Percentiles rank a stretch among this genome's conserved stretches.
Evolutionary conservation across 1,140 invertebrate species (phyloP).

Genomic region (Leptinotarsa texana): DNA sequence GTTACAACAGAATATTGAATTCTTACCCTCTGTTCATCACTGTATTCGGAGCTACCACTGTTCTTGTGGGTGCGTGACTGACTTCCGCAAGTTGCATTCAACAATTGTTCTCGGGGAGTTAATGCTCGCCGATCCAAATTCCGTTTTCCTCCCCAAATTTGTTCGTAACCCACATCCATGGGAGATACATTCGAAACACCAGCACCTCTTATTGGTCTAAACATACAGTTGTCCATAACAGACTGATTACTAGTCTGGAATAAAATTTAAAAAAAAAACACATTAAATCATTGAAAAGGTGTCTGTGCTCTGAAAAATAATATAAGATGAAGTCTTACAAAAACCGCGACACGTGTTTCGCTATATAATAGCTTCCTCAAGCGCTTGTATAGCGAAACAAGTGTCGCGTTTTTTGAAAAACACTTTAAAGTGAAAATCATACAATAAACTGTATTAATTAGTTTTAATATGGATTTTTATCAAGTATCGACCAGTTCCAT

Average conservation of each 20-base stretch:
- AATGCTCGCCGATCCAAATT: slow-evolving; percentile 21
- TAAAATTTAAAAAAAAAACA: not conserved
- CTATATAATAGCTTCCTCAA: too few relatives aligned
- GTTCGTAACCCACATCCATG: slow-evolving; percentile 36
- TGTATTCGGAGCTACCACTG: slow-evolving; percentile 41
- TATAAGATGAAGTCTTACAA: too few relatives aligned
- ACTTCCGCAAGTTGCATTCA: not conserved
- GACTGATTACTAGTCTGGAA: not conserved
- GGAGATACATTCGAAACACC: slow-evolving; percentile 27
- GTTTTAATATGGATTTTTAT: too few relatives aligned
- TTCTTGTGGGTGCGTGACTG: slow-evolving; percentile 30
- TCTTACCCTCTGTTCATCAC: slow-evolving; percentile 36
- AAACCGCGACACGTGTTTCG: too few relatives aligned
- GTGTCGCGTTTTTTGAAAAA: too few relatives aligned
- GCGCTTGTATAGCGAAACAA: too few relatives aligned
- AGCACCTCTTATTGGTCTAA: slow-evolving; percentile 27
- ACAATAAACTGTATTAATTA: too few relatives aligned
- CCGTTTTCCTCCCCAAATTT: slow-evolving; percentile 2
- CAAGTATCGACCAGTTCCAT: too few relatives aligned
- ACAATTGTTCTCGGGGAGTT: slow-evolving; percentile 35
- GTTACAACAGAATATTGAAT: not conserved
- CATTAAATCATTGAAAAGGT: too few relatives aligned
- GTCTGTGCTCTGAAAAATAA: too few relatives aligned
- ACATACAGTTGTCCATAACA: slow-evolving; percentile 10
- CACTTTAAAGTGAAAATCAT: too few relatives aligned